These are phyloP conservation scores for Empidonax alnorum DNA, from an alignment of 2,113 vertebrate genomes.

Conservation along the genomic window DNA sequence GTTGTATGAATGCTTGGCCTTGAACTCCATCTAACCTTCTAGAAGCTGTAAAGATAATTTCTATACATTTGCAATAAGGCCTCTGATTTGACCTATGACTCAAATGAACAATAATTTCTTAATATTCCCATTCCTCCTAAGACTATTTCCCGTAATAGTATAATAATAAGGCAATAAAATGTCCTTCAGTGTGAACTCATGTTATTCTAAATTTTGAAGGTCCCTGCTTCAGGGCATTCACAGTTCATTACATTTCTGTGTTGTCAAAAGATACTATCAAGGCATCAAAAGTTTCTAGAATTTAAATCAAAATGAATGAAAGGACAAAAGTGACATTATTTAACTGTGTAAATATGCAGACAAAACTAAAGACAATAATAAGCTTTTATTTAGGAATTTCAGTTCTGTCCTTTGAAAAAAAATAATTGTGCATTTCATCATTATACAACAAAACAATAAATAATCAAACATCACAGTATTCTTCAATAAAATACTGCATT, in stretches of 20 bases:
- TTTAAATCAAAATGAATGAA: constrained; percentile 36
- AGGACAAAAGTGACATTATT: constrained; percentile 1
- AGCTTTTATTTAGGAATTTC: background rate
- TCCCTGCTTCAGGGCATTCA: constrained; percentile 21
- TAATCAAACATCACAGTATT: background rate
- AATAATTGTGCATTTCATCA: background rate
- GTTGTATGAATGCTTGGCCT: constrained; percentile 50
- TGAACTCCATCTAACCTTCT: constrained; percentile 66
- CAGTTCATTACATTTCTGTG: constrained; percentile 29
- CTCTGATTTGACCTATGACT: constrained; percentile 57
- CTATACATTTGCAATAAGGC: constrained; percentile 42
- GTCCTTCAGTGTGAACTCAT: constrained; percentile 36
- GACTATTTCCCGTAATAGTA: constrained; percentile 23
- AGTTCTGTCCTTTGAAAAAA: background rate
- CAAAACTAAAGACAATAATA: background rate
- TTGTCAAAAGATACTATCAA: constrained; percentile 28
- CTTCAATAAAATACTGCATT: background rate
- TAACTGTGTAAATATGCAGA: background rate
- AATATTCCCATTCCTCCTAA: constrained; percentile 54
- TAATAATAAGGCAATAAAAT: constrained; percentile 64
- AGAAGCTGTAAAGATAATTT: constrained; percentile 62
- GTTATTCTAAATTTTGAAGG: constrained; percentile 55
- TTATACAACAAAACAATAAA: background rate
- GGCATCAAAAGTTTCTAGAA: constrained; percentile 48
- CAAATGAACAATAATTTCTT: constrained; percentile 65